phyloP scores from a whole-genome alignment of 2,888 invertebrate genomes.

The Eupithecia subfuscata region DNA sequence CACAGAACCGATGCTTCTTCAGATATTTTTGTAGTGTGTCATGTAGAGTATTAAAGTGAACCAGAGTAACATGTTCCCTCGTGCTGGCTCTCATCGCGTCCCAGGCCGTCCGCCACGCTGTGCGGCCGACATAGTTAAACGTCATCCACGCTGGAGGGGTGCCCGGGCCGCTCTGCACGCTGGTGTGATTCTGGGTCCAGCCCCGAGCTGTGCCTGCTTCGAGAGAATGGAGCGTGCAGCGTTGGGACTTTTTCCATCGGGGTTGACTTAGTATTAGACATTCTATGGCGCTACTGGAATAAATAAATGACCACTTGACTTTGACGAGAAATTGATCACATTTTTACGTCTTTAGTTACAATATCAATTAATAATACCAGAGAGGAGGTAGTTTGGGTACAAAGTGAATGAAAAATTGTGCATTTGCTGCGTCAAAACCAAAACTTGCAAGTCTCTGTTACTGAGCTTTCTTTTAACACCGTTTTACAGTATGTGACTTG shows the following conservation, averaged over 20 bases:
- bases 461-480: not conserved
- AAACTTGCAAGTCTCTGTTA: not conserved
- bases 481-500: not conserved
- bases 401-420: not conserved
- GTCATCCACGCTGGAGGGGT: conserved; percentile 89
- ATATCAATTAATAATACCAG: not conserved
- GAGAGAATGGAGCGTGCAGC: conserved; percentile 94
- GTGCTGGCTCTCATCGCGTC: conserved; percentile 92
- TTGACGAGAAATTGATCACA: not conserved
- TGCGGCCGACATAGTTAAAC: conserved; percentile 85
- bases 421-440: not conserved
- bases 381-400: too few species aligned
- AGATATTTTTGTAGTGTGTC: conserved; percentile 95
- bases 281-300: conserved; percentile 87
- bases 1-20: conserved; percentile 96
- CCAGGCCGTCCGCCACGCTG: conserved; percentile 93
- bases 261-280: conserved; percentile 91
- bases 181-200: conserved; percentile 70
- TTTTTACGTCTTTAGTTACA: not conserved
- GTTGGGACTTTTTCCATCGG: conserved; percentile 93
- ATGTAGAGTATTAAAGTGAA: conserved; percentile 93
- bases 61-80: conserved; percentile 92
- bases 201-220: conserved; percentile 92
- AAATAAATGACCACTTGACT: not conserved
- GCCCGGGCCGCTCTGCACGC: not conserved